Evolutionary conservation across 1,140 invertebrate genomes (phyloP), one percentile per base, ranked within the genome.

Genomic region (Whitmania pigra): DNA sequence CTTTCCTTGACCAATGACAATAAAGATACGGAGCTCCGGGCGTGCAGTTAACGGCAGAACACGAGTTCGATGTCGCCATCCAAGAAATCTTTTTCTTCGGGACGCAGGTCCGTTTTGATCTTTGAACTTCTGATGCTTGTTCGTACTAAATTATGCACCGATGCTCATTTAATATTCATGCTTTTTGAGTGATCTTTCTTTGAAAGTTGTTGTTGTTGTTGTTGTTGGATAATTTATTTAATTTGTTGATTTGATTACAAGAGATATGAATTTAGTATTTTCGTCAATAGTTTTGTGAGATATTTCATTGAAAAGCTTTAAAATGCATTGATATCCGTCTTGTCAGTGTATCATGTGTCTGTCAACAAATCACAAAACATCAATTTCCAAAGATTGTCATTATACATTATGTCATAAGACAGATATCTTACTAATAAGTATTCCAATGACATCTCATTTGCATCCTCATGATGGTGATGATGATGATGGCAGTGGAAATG

Each of bases 1-100:
- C n/a, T 29, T 68, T 36, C 36, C 53, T 70, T 53, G 18, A 36
- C 53, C 49, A 1, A 70, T 53, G 7, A 22, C 27, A 15, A 63
- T 27, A 53, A 76, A 89, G 88, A 75, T 90, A 93, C 81, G 94
- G 94, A 53, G 85, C 88, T 57, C 91, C 93, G 29, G 93, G 93
- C 43, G 92, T 96, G n/a, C 93, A 97, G 82, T 90, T 94, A 79
- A 92, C 93, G 80, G 92, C 89, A 6, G 88, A 93, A 78, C 91
- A 94, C 80, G 85, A 86, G 73, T 85, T 86, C 75, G 91, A 93
- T 75, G 83, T 85, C 60, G 84, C 88, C 7, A 88, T 95, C 74
- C 89, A 86, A 40, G 87, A 90, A 78, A 85, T 93, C 73, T 84
- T 90, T 75, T 93, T 93, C 77, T 82, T 94, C 73, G 89, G 90